A percentile compares a stretch with the other conserved stretches of the same genome.
Evolutionary conservation across 1,140 invertebrate species (phyloP).

Genomic region (Penaeus indicus): DNA sequence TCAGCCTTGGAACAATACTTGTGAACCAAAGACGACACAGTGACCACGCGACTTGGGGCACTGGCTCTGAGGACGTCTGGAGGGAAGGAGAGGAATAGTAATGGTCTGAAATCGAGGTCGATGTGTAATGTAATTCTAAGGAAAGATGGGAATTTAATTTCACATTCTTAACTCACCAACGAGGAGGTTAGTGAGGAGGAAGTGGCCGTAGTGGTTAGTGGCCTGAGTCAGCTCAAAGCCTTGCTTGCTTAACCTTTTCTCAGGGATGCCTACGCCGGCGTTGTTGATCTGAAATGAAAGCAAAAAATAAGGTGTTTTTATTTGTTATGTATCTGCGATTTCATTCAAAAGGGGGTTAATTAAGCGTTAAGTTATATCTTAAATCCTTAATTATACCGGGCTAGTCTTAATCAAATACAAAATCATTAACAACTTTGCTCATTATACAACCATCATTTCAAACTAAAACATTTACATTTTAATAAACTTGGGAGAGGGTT

Average conservation of each 20-base stretch:
- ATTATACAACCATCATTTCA: too few relatives aligned
- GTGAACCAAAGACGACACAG: conserved; percentile 71
- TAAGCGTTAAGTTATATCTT: background rate
- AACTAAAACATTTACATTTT: background rate
- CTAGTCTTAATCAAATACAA: too few relatives aligned
- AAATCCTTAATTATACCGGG: too few relatives aligned
- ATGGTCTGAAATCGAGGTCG: background rate
- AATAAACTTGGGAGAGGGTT: background rate
- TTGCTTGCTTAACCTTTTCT: conserved; percentile 76
- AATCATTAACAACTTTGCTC: too few relatives aligned
- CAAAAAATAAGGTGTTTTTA: background rate
- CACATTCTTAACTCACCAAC: conserved; percentile 68
- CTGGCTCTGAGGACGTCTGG: conserved; percentile 76
- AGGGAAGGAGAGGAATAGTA: background rate
- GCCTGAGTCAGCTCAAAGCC: conserved; percentile 88
- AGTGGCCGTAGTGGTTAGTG: conserved; percentile 77
- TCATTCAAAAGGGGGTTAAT: background rate
- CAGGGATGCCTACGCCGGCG: conserved; percentile 17
- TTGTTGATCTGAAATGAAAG: conserved; percentile 52
- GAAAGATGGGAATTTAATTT: background rate
- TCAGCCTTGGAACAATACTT: background rate
- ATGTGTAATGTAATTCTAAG: background rate
- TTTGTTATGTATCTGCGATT: background rate
- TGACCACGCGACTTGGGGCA: conserved; percentile 71
- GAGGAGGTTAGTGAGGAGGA: conserved; percentile 80